A percentile compares a stretch with the other conserved stretches of the same genome.
phyloP scores from a whole-genome alignment of 2,888 invertebrate species.

The Chironomus tentans region DNA sequence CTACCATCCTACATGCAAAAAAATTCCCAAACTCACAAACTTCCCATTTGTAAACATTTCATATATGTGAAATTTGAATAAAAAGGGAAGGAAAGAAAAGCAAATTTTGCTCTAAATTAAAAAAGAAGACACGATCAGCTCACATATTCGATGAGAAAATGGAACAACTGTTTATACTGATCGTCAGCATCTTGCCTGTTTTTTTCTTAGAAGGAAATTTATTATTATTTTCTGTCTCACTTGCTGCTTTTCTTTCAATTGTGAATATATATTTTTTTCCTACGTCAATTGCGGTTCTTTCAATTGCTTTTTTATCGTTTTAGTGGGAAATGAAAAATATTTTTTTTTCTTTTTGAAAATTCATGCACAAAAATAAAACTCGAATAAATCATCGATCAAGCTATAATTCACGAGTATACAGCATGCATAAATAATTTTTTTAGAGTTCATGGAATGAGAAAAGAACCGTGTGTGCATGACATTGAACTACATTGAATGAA shows the following conservation, averaged over 20 bases:
- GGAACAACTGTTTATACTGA: slow-evolving; percentile 5
- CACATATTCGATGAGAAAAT: background rate
- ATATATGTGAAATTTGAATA: background rate
- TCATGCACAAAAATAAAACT: no score
- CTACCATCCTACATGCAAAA: no score
- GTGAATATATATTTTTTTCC: background rate
- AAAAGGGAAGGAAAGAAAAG: background rate
- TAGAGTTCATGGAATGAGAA: background rate
- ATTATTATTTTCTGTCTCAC: background rate
- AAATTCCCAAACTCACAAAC: no score
- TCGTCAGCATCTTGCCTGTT: background rate
- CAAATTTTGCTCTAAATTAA: background rate
- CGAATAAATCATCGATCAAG: no score
- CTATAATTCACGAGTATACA: background rate
- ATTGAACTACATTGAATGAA: slow-evolving; percentile 1
- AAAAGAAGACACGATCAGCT: background rate
- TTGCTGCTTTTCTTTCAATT: background rate
- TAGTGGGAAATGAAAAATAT: background rate
- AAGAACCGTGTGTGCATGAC: background rate
- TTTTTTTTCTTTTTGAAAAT: background rate
- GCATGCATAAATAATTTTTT: background rate
- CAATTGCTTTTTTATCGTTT: background rate
- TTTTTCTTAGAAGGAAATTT: background rate
- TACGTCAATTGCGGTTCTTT: background rate
- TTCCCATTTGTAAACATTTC: background rate